Evolutionary conservation across 2,888 invertebrate genomes (phyloP), one percentile per base, ranked within the genome.

Genomic region (Limnephilus lunatus): DNA sequence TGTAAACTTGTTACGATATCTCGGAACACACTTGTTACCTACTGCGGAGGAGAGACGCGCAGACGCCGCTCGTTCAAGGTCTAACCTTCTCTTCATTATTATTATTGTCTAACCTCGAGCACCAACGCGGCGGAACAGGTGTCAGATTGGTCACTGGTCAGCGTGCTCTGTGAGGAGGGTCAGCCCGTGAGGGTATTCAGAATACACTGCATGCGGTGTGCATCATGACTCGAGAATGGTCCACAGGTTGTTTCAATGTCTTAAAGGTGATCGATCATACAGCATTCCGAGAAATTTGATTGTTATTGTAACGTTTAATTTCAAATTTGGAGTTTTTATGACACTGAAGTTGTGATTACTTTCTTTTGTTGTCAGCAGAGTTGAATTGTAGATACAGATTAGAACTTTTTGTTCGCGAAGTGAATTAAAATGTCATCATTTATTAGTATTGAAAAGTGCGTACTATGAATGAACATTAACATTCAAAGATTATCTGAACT

Each of bases 61-160:
- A 25, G 88, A 89, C 88, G 88, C 88, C 88, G 88, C 32, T 80
- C 39, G 25, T 80, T 80, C 88, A 89, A 89, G 88, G 88, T 89
- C 80, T 80, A 44, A 44, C 39, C 44, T 44, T 89, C 88, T 89
- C 88, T 80, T 80, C 35, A 81, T 48, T 86, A 44, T 48, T 44
- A 86, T 86, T 68, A 39, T 89, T 89, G 80, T 89, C 30, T 89
- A 32, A 80, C 31, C 80, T 80, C 35, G 88, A 53, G 30, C 35
- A 30, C 30, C 31, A 19, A 88, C 80, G 3, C 88, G 12, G 30
- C 31, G 87, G 19, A 89, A 89, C 88, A 80, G 80, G 88, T 80
- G 88, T 32, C 87, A 48, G 12, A 35, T 39, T 85, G 85, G 85
- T 83, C 83, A 83, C 83, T 32, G 31, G 30, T 31, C 83, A 32